These are phyloP conservation scores for Syritta pipiens DNA, from an alignment of 2,888 invertebrate genomes.

Conservation along the genomic window DNA sequence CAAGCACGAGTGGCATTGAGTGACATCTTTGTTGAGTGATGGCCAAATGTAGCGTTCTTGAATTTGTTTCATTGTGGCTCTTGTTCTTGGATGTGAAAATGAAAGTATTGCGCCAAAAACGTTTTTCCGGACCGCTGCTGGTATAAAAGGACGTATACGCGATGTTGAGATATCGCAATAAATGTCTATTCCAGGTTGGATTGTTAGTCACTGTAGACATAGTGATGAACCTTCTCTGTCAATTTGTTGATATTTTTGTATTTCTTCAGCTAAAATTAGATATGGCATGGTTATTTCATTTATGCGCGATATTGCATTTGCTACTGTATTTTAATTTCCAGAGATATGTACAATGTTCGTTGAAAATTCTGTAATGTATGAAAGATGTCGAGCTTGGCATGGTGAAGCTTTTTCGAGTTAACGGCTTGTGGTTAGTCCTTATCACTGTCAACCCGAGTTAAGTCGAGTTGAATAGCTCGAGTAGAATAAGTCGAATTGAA, in stretches of 20 bases:
- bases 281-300: constrained; percentile 7
- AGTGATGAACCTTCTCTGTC: constrained; percentile 8
- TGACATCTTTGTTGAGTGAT: constrained; percentile 28
- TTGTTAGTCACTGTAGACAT: not conserved
- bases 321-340: too few species aligned
- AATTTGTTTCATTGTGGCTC: constrained; percentile 30
- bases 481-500: too few species aligned
- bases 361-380: constrained; percentile 68
- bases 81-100: constrained; percentile 40
- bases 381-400: constrained; percentile 73
- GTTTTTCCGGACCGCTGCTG: not conserved
- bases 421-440: constrained; percentile 54
- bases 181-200: not conserved
- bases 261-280: not conserved
- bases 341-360: constrained; percentile 28
- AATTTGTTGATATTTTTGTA: constrained; percentile 11
- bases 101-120: not conserved
- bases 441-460: too few species aligned
- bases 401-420: constrained; percentile 74
- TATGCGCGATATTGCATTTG: constrained; percentile 69
- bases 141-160: constrained; percentile 5
- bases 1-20: constrained; percentile 22
- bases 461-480: too few species aligned
- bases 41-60: constrained; percentile 33
- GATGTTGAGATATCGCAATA: constrained; percentile 9